phyloP scores from a whole-genome alignment of 2,797 vertebrate species.

The Percopsis omiscomaycus region DNA sequence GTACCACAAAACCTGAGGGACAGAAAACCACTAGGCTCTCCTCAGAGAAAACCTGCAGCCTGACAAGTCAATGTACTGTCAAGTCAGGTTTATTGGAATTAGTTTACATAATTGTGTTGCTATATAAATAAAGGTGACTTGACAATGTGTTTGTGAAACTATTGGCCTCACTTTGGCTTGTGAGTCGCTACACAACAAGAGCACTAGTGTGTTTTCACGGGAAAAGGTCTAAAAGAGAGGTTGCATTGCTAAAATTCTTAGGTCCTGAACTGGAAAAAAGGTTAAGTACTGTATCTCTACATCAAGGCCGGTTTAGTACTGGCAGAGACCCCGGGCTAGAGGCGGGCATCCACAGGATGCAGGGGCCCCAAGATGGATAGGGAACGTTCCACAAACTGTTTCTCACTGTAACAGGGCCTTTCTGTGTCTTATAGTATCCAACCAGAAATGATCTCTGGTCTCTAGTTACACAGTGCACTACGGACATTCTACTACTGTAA shows the following conservation, averaged over 20 bases:
- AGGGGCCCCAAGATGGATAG: slow-evolving; percentile 19
- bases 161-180: background rate
- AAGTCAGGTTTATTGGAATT: slow-evolving; percentile 27
- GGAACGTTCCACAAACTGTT: slow-evolving; percentile 6
- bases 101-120: background rate
- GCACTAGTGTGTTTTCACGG: slow-evolving; percentile 15
- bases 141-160: slow-evolving; percentile 8
- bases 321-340: slow-evolving; percentile 13
- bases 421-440: slow-evolving; percentile 16
- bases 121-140: too few relatives aligned
- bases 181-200: background rate
- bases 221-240: slow-evolving; percentile 12
- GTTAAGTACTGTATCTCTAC: slow-evolving; percentile 22
- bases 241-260: slow-evolving; percentile 19
- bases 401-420: slow-evolving; percentile 1
- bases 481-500: slow-evolving; percentile 5
- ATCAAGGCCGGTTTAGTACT: slow-evolving; percentile 23
- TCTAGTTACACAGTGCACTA: slow-evolving; percentile 12
- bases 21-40: slow-evolving; percentile 20
- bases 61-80: slow-evolving; percentile 11
- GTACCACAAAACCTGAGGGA: slow-evolving; percentile 15
- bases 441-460: background rate
- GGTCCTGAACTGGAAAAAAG: slow-evolving; percentile 11
- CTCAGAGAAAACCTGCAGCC: slow-evolving; percentile 4
- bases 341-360: slow-evolving; percentile 15